Percentiles rank a stretch among this genome's conserved stretches.
Evolutionary conservation across 37 sponge, comb jelly and placozoan genomes (phyloP).

Genomic region (Sycon ciliatum): DNA sequence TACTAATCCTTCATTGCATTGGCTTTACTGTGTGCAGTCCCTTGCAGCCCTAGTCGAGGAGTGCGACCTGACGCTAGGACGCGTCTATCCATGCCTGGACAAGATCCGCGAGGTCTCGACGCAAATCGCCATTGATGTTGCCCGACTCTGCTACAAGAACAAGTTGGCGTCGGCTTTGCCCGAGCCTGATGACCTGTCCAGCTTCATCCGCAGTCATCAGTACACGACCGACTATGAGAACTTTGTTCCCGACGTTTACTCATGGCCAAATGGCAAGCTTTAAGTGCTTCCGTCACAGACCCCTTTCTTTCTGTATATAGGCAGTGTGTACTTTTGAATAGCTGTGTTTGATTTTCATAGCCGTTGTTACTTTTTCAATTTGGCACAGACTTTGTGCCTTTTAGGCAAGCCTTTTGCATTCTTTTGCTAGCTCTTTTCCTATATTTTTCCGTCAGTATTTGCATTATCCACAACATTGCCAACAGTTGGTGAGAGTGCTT

Average conservation of each 20-base stretch:
- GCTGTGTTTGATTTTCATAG: too few relatives aligned
- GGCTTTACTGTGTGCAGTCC: conserved; percentile 2
- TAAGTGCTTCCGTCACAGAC: too few relatives aligned
- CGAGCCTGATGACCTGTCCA: conserved; percentile 19
- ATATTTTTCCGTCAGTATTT: too few relatives aligned
- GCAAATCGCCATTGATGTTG: conserved; percentile 15
- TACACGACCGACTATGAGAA: conserved; percentile 21
- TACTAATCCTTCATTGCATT: neutral
- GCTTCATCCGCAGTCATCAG: conserved; percentile 10
- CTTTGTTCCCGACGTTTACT: conserved; percentile 28
- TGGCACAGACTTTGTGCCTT: too few relatives aligned
- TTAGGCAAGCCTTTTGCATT: too few relatives aligned
- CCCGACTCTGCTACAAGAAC: conserved; percentile 13
- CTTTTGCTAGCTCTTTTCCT: too few relatives aligned
- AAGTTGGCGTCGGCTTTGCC: conserved; percentile 19
- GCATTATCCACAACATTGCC: too few relatives aligned
- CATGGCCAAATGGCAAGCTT: too few relatives aligned
- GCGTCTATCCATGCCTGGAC: conserved; percentile 25
- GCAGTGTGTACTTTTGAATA: too few relatives aligned
- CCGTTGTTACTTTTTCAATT: too few relatives aligned
- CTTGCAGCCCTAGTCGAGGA: conserved; percentile 22
- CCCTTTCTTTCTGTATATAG: too few relatives aligned
- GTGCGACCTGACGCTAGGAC: conserved; percentile 20
- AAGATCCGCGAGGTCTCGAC: conserved; percentile 19
- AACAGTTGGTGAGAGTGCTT: too few relatives aligned